phyloP scores from a whole-genome alignment of 2,888 invertebrate genomes.

The Barypeithes pellucidus region DNA sequence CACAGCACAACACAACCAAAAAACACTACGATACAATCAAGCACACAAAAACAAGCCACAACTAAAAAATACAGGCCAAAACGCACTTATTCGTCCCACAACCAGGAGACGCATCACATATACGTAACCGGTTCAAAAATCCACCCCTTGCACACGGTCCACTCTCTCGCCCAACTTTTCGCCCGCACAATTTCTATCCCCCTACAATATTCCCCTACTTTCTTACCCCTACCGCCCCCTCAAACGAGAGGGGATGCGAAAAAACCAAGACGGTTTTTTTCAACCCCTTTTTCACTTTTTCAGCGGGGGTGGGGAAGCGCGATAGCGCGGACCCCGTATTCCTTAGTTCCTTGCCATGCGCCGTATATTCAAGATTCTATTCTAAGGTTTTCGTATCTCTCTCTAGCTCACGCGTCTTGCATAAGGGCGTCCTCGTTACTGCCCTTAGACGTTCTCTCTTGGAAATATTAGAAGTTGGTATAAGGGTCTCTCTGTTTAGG shows the following conservation, averaged over 20 bases:
- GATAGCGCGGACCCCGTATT: constrained; percentile 56
- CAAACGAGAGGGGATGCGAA: constrained; percentile 64
- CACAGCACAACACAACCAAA: neutral
- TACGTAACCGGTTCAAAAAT: constrained; percentile 37
- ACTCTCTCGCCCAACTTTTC: constrained; percentile 42
- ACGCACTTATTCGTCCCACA: constrained; percentile 25
- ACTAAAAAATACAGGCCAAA: constrained; percentile 3
- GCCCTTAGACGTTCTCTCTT: constrained; percentile 67
- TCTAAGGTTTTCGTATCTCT: constrained; percentile 68
- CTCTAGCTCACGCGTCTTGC: constrained; percentile 65
- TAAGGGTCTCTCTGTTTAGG: constrained; percentile 66
- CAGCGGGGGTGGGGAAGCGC: constrained; percentile 61
- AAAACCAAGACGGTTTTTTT: constrained; percentile 69
- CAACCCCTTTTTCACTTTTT: constrained; percentile 58
- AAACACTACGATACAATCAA: neutral
- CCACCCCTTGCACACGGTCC: constrained; percentile 34
- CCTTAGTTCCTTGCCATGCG: constrained; percentile 69
- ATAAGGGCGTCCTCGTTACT: constrained; percentile 64
- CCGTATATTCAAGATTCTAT: constrained; percentile 67
- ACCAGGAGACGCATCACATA: constrained; percentile 31
- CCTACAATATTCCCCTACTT: constrained; percentile 55
- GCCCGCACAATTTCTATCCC: constrained; percentile 51
- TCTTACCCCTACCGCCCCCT: constrained; percentile 53
- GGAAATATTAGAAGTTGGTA: constrained; percentile 64
- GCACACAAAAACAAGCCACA: constrained; percentile 6